A percentile compares a stretch with the other conserved stretches of the same genome.
These are phyloP conservation scores for Drosophila pectinifera DNA, from an alignment of 1,140 invertebrate genomes.

Conservation along the genomic window DNA sequence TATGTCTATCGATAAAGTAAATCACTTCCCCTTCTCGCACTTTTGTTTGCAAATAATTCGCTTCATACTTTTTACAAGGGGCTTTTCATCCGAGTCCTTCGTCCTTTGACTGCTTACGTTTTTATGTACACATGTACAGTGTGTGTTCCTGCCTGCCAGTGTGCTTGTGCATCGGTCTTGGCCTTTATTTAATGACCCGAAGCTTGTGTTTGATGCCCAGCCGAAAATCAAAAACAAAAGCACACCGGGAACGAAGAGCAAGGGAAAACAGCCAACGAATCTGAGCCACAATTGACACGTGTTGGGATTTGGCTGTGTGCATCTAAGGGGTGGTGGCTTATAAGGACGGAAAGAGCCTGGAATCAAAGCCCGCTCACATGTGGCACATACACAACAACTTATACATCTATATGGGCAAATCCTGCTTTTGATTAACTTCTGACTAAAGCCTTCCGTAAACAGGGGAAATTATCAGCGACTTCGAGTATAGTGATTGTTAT, in stretches of 20 bases:
- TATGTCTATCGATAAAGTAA: slow-evolving; percentile 77
- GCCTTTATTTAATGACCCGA: slow-evolving; percentile 53
- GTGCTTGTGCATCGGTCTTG: slow-evolving; percentile 16
- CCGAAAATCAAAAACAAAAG: slow-evolving; percentile 24
- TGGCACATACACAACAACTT: slow-evolving; percentile 6
- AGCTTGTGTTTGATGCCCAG: slow-evolving; percentile 44
- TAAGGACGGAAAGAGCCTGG: slow-evolving; percentile 2
- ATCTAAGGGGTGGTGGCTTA: background rate
- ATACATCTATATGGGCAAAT: too few species aligned
- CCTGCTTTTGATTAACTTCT: slow-evolving; percentile 1
- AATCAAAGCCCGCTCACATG: slow-evolving; percentile 12
- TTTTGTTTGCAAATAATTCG: slow-evolving; percentile 63
- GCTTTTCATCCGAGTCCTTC: slow-evolving; percentile 24
- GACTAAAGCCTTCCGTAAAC: background rate
- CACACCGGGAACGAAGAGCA: background rate
- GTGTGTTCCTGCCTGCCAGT: slow-evolving; percentile 1
- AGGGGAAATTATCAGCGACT: background rate
- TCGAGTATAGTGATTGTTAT: background rate
- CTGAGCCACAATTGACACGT: slow-evolving; percentile 54
- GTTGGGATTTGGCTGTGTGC: slow-evolving; percentile 46
- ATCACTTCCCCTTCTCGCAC: slow-evolving; percentile 62
- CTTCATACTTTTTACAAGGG: slow-evolving; percentile 59
- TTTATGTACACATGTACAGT: slow-evolving; percentile 1
- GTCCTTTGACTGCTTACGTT: slow-evolving; percentile 33
- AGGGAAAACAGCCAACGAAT: slow-evolving; percentile 17